A percentile compares a stretch with the other conserved stretches of the same genome.
Evolutionary conservation across 2,888 invertebrate genomes (phyloP).

Genomic region (Drosophila buzzatii): DNA sequence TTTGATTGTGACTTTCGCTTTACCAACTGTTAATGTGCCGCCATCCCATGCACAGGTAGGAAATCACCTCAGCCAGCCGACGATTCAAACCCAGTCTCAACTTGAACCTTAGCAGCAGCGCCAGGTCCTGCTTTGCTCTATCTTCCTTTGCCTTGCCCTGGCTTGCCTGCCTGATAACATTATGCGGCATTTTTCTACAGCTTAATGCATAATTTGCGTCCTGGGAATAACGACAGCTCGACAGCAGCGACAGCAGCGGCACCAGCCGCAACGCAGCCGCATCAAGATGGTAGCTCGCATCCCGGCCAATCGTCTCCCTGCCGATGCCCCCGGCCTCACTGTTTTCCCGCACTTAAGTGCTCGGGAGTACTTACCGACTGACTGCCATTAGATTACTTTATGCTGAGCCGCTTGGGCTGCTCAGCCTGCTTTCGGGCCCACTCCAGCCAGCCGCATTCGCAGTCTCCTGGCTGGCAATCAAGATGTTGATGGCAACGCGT

Average conservation of each 20-base stretch:
- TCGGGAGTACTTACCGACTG: constrained; percentile 67
- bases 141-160: constrained; percentile 18
- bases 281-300: constrained; percentile 38
- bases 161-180: constrained; percentile 62
- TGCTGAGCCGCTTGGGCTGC: constrained; percentile 55
- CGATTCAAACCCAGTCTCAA: not conserved
- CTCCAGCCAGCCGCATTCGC: constrained; percentile 21
- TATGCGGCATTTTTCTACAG: constrained; percentile 77
- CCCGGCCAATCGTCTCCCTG: not conserved
- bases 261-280: too few species aligned
- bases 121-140: constrained; percentile 5
- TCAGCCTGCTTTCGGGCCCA: constrained; percentile 45
- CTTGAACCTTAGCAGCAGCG: not conserved
- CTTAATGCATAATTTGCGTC: constrained; percentile 80
- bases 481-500: constrained; percentile 50
- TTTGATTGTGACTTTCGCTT: constrained; percentile 72
- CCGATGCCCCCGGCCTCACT: not conserved
- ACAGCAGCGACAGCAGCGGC: constrained; percentile 1
- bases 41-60: constrained; percentile 27
- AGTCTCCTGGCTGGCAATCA: constrained; percentile 42
- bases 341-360: constrained; percentile 50
- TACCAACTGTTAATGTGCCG: constrained; percentile 35
- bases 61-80: constrained; percentile 45
- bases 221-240: constrained; percentile 66
- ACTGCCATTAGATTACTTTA: constrained; percentile 72